Percentiles rank a stretch among this genome's conserved stretches.
Evolutionary conservation across 2,888 invertebrate genomes (phyloP).

Genomic region (Polyploca ridens): DNA sequence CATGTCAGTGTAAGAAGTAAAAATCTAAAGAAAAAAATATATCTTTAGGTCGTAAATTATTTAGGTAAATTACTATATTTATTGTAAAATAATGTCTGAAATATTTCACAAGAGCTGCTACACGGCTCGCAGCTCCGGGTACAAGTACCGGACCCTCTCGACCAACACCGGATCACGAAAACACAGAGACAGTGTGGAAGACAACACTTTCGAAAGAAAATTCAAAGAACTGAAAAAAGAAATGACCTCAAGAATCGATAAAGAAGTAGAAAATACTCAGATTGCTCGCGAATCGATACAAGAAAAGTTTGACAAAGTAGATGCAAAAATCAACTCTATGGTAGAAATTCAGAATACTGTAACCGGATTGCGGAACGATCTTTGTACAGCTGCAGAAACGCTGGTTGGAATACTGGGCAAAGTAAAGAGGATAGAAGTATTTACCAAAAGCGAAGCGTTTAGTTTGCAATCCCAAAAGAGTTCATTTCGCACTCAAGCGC

Average conservation of each 20-base stretch:
- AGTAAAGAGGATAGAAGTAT: slow-evolving; percentile 53
- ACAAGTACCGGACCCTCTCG: slow-evolving; percentile 71
- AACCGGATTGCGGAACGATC: slow-evolving; percentile 45
- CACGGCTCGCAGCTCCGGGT: slow-evolving; percentile 65
- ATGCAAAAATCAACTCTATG: slow-evolving; percentile 62
- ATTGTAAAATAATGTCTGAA: slow-evolving; percentile 51
- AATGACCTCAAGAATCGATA: slow-evolving; percentile 56
- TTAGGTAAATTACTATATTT: too few relatives aligned
- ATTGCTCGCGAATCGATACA: slow-evolving; percentile 52
- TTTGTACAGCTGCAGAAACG: slow-evolving; percentile 43
- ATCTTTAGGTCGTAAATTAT: background rate
- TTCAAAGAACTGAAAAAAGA: slow-evolving; percentile 58
- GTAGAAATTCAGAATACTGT: slow-evolving; percentile 60
- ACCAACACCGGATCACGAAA: slow-evolving; percentile 67
- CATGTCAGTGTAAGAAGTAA: background rate
- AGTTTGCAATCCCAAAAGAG: slow-evolving; percentile 45
- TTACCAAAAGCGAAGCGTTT: slow-evolving; percentile 29
- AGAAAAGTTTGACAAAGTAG: slow-evolving; percentile 57
- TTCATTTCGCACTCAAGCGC: slow-evolving; percentile 31
- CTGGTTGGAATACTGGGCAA: slow-evolving; percentile 48
- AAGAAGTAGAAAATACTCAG: slow-evolving; percentile 50
- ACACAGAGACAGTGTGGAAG: slow-evolving; percentile 45
- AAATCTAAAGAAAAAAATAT: background rate
- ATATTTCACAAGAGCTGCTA: slow-evolving; percentile 69
- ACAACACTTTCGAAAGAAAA: slow-evolving; percentile 55